Evolutionary conservation across 1,140 invertebrate species (phyloP), one percentile per base, ranked within the genome.

Genomic region (Cyclina sinensis): DNA sequence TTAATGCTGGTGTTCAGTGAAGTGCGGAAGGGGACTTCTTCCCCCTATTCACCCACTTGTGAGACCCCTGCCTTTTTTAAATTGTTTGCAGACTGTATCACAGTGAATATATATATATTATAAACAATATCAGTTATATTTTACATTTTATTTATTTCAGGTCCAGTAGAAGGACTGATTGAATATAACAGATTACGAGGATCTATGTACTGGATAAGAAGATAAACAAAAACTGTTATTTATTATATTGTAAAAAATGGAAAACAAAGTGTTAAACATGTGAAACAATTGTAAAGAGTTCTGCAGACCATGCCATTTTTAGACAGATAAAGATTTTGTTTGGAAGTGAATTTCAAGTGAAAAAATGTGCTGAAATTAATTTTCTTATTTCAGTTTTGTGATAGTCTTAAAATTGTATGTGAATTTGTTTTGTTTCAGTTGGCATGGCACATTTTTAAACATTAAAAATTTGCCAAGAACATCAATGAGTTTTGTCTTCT

Each of bases 101-200:
- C n/a, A n/a, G n/a, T n/a, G n/a, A n/a, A n/a, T n/a, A n/a, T n/a
- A n/a, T n/a, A n/a, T n/a, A n/a, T n/a, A n/a, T n/a, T n/a, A n/a
- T n/a, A n/a, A n/a, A 30, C 65, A 24, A 35, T n/a, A 18, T 70
- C 27, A 5, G 1, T 12, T 35, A 1, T 30, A 70, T 70, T 30
- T 73, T 73, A 43, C 12, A 27, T 18, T n/a, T 43, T 43, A 1
- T 70, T 68, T 51, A 54, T 93, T 94, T 37, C 91, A 95, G 95
- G 98, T 74, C 98, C 99, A 30, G 96, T 98, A 46, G 99, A 99
- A 96, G 97, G 97, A 93, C 96, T 99, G 74, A 97, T 97, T 2
- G 98, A 99, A 93, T 99, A 99, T 96, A 98, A 97, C 93, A 96
- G 97, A 92, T 97, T 99, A 92, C 97, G 99, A 92, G 96, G 96